Base-by-base conservation (phyloP, 2,797 vertebrate species). In the Parotocinclus haroldoi region DNA sequence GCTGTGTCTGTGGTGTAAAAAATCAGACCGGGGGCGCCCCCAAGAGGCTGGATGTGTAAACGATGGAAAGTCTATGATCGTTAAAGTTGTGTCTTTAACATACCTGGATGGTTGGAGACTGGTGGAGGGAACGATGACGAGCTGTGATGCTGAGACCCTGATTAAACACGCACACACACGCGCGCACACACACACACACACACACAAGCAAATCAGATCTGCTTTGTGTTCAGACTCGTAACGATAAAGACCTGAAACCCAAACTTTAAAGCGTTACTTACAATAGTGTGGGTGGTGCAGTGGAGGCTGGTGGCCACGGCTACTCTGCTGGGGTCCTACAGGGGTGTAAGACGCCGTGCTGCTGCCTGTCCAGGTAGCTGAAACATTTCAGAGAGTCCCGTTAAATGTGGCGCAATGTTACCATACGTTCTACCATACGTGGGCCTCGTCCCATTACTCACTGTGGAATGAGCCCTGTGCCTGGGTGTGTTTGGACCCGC, bases 91-190 rank as follows among this genome's bases (percentile, higher is more conserved):
- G 59, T 45, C 0, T n/a, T n/a, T 0, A 1, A 45, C 7, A 78
- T 57, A 92, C 88, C 86, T 79, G 85, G 89, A 79, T 91, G 89
- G 76, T 84, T 89, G 78, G 91, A 91, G n/a, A 91, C 88, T n/a
- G 78, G 88, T 3, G 83, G 82, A 55, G 84, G 85, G 59, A 84
- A 91, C 42, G 89, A 79, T 7, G 82, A 38, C 0, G 88, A 74
- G 59, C 79, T 78, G 52, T 91, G 91, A 77, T 92, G 91, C 58
- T 89, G 84, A 61, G 91, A 83, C 89, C 92, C 92, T 82, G 78
- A 62, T 9, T 19, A 68, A 27, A 27, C 2, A 27, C 27, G 27
- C 67, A 37, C 19, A 10, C 2, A 27, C 27, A 27, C 27, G 5
- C 27, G 5, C 27, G 5, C 27, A 27, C 27, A 27, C 27, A 27